These are phyloP conservation scores for Lepidocolaptes lacrymiger DNA, from an alignment of 2,797 vertebrate genomes.

Conservation along the genomic window DNA sequence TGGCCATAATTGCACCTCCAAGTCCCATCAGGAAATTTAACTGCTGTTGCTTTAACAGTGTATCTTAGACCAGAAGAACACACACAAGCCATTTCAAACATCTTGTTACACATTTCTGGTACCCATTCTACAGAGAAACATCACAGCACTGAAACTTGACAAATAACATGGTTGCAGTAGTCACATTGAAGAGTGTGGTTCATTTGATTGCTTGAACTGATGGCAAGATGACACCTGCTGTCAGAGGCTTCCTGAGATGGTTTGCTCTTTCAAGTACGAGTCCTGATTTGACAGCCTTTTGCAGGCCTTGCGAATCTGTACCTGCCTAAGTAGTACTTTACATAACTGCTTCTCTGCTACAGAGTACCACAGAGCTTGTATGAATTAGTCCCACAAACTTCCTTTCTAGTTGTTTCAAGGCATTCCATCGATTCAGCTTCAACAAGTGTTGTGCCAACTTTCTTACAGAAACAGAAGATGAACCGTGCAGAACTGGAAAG, in stretches of 20 bases:
- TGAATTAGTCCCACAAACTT: neutral
- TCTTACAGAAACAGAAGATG: neutral
- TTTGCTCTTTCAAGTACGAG: neutral
- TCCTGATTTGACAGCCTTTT: neutral
- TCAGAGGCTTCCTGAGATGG: neutral
- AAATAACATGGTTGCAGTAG: neutral
- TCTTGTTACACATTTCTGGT: neutral
- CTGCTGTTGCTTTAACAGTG: neutral
- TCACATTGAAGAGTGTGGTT: neutral
- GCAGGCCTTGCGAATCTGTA: neutral
- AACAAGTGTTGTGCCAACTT: neutral
- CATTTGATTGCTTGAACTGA: neutral
- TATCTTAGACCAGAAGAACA: neutral
- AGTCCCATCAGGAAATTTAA: neutral
- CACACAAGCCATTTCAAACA: neutral
- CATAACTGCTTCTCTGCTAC: neutral
- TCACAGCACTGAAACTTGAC: neutral
- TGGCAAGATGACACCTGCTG: neutral
- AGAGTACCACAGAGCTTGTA: neutral
- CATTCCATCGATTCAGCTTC: neutral
- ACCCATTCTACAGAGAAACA: neutral
- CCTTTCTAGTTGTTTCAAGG: neutral
- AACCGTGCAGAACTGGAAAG: slow-evolving; percentile 7
- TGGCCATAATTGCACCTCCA: neutral
- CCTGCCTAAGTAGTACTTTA: neutral